Conservation (phyloP, 1,140 invertebrate species). For the Drosophila busckii region DNA sequence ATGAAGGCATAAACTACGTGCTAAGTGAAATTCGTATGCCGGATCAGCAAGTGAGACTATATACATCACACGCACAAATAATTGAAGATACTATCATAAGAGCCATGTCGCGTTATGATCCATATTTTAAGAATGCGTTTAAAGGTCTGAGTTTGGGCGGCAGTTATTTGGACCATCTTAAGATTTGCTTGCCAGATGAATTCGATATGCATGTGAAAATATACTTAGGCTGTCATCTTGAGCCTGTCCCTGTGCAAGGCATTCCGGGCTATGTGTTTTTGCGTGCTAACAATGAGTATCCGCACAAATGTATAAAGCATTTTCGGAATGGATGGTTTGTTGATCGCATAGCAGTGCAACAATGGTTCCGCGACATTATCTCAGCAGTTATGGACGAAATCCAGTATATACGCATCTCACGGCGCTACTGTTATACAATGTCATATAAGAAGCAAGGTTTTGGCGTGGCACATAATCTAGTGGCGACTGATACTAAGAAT, state of each 20-base stretch:
- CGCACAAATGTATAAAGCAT: not conserved
- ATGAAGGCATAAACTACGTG: conserved; percentile 34
- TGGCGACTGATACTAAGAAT: conserved; percentile 16
- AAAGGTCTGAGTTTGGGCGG: conserved; percentile 30
- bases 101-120: conserved; percentile 19
- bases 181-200: conserved; percentile 36
- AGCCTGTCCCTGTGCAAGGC: not conserved
- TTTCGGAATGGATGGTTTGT: conserved; percentile 8
- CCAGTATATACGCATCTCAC: conserved; percentile 7
- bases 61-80: conserved; percentile 25
- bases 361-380: conserved; percentile 34
- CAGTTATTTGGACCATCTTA: conserved; percentile 27
- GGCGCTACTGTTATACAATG: conserved; percentile 9
- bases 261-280: conserved; percentile 17
- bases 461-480: conserved; percentile 37
- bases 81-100: conserved; percentile 30
- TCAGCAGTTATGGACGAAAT: conserved; percentile 18
- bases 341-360: conserved; percentile 22
- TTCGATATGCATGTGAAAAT: conserved; percentile 43
- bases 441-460: conserved; percentile 21
- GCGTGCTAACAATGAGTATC: not conserved
- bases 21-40: conserved; percentile 14
- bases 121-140: conserved; percentile 19
- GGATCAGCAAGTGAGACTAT: not conserved
- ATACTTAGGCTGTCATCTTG: not conserved